Percentiles rank a stretch among this genome's conserved stretches.
phyloP scores from a whole-genome alignment of 1,140 invertebrate genomes.

The Luehdorfia chinensis region DNA sequence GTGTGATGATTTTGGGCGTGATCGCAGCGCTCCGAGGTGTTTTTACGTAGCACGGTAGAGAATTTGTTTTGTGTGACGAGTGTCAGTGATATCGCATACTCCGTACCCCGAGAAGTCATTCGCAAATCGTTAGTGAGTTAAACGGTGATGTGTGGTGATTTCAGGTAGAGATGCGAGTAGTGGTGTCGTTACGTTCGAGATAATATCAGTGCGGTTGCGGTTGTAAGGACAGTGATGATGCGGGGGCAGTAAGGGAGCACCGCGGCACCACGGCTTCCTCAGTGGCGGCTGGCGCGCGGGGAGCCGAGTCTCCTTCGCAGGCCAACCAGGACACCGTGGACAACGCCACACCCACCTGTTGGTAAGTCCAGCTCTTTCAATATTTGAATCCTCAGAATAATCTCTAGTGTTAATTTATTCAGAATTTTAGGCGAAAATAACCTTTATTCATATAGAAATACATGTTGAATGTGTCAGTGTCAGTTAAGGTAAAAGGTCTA shows the following conservation, averaged over 20 bases:
- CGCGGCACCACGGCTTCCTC: conserved; percentile 71
- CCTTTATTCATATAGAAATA: neutral
- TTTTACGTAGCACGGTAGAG: conserved; percentile 18
- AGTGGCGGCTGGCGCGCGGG: conserved; percentile 70
- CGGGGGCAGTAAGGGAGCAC: conserved; percentile 55
- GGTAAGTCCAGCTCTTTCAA: conserved; percentile 44
- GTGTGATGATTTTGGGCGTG: conserved; percentile 60
- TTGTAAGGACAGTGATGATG: conserved; percentile 49
- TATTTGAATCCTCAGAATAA: neutral
- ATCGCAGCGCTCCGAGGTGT: conserved; percentile 31
- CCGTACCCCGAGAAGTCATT: conserved; percentile 24
- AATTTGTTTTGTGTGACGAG: conserved; percentile 14
- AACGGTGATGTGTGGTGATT: conserved; percentile 48
- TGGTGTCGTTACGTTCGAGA: conserved; percentile 60
- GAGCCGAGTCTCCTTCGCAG: conserved; percentile 74
- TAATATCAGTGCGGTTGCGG: conserved; percentile 56
- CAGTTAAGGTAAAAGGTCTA: too few relatives aligned
- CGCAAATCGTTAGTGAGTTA: conserved; percentile 19
- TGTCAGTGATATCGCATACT: conserved; percentile 29
- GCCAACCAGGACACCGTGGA: conserved; percentile 72
- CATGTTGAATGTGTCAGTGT: neutral
- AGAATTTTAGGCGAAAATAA: conserved; percentile 2
- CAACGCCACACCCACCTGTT: conserved; percentile 71
- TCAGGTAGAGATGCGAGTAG: conserved; percentile 66
- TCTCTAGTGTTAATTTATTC: neutral